Evolutionary conservation across 2,113 vertebrate species (phyloP).

Genomic region (Megaptera novaeangliae): DNA sequence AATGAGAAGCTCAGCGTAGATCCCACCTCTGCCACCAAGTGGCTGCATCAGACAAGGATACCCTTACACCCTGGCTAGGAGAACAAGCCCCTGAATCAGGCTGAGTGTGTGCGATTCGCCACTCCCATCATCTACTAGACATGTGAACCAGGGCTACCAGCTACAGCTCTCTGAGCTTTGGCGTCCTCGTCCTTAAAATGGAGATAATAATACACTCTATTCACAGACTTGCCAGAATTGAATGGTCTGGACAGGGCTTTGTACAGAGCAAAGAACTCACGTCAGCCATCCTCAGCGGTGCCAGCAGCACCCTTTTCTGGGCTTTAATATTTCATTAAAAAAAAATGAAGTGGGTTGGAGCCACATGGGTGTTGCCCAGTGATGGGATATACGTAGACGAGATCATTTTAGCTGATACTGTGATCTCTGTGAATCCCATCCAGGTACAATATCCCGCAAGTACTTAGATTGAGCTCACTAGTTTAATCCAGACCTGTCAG

Average conservation of each 20-base stretch:
- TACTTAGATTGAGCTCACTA: neutral
- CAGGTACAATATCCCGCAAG: neutral
- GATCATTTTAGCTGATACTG: neutral
- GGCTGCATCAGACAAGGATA: neutral
- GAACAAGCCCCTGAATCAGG: neutral
- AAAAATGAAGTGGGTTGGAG: neutral
- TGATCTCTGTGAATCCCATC: neutral
- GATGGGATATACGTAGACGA: neutral
- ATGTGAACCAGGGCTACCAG: neutral
- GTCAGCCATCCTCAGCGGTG: neutral
- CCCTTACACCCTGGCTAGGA: neutral
- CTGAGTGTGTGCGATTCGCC: fast-evolving
- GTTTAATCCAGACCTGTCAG: slow-evolving; percentile 50
- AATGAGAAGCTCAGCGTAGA: neutral
- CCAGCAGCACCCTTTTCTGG: neutral
- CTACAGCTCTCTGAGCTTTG: neutral
- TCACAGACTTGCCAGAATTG: neutral
- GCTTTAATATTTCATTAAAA: neutral
- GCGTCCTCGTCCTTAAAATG: neutral
- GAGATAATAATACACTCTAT: neutral
- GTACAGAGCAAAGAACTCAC: neutral
- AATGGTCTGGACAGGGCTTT: neutral
- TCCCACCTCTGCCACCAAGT: neutral
- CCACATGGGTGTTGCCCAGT: neutral
- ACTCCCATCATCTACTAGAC: fast-evolving